Conservation (phyloP, 2,888 invertebrate species). For the Pyrochroa serraticornis region DNA sequence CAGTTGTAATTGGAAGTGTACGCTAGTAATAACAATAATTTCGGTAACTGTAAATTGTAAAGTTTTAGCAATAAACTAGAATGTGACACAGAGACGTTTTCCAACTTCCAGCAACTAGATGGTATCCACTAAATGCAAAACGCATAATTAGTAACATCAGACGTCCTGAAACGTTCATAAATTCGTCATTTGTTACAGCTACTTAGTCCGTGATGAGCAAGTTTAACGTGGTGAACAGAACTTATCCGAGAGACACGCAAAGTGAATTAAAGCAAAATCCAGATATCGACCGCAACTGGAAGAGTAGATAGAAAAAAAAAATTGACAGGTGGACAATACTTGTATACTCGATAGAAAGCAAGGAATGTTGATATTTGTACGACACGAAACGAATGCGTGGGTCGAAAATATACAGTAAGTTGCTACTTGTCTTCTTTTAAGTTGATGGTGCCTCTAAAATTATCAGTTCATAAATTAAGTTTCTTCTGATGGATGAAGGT, state of each 20-base stretch:
- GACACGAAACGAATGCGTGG: conserved; percentile 20
- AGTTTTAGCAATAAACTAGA: too few relatives aligned
- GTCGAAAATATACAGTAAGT: conserved; percentile 20
- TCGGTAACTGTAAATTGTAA: too few relatives aligned
- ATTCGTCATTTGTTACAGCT: too few relatives aligned
- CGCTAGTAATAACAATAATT: too few relatives aligned
- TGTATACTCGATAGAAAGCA: conserved; percentile 5
- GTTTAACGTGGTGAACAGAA: too few relatives aligned
- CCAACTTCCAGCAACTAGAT: too few relatives aligned
- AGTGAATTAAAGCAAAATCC: not conserved
- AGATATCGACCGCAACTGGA: not conserved
- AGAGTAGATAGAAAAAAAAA: too few relatives aligned
- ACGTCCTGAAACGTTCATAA: too few relatives aligned
- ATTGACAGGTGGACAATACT: conserved; percentile 9
- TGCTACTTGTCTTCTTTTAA: conserved; percentile 22
- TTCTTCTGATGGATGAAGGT: conserved; percentile 20
- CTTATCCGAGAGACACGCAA: conserved; percentile 2
- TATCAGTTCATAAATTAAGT: conserved; percentile 23
- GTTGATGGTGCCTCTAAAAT: conserved; percentile 4
- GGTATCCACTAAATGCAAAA: too few relatives aligned
- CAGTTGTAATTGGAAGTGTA: not conserved
- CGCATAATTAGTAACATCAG: too few relatives aligned
- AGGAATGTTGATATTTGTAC: conserved; percentile 24
- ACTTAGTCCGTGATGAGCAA: too few relatives aligned
- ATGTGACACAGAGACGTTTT: too few relatives aligned